These are phyloP conservation scores for Aptenodytes forsteri DNA, from an alignment of 2,113 vertebrate genomes.

Conservation along the genomic window DNA sequence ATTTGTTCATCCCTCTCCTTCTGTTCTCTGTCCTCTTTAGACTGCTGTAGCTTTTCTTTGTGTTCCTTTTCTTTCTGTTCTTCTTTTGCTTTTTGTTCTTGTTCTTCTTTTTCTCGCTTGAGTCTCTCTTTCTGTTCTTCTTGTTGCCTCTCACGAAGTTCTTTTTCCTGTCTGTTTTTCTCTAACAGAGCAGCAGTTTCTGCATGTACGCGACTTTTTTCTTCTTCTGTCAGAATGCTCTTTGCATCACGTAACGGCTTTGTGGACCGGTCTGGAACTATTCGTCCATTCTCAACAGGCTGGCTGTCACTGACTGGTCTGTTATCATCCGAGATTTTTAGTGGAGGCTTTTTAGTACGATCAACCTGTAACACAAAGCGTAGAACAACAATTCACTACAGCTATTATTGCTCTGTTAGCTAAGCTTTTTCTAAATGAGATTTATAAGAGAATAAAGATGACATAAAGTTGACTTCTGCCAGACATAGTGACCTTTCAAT, in stretches of 20 bases:
- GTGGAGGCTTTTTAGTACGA: slow-evolving; percentile 88
- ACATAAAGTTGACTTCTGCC: neutral
- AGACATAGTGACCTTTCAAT: neutral
- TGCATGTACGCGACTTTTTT: slow-evolving; percentile 79
- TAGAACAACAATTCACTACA: neutral
- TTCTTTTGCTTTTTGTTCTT: slow-evolving; percentile 69
- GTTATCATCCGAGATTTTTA: slow-evolving; percentile 71
- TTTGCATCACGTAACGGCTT: slow-evolving; percentile 75
- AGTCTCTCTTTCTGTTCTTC: slow-evolving; percentile 73
- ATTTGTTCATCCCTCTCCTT: slow-evolving; percentile 68
- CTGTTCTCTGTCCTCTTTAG: slow-evolving; percentile 73
- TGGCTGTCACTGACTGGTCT: slow-evolving; percentile 70
- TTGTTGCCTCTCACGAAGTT: slow-evolving; percentile 74
- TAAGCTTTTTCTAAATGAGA: neutral
- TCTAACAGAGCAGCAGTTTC: slow-evolving; percentile 78
- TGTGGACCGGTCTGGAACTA: slow-evolving; percentile 85
- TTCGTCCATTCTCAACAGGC: slow-evolving; percentile 69
- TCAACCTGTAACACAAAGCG: slow-evolving; percentile 82
- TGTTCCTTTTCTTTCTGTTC: slow-evolving; percentile 68
- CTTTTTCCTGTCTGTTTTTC: slow-evolving; percentile 82
- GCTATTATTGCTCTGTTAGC: neutral
- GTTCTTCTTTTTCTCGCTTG: slow-evolving; percentile 58
- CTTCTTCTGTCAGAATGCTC: slow-evolving; percentile 78
- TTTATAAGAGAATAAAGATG: neutral
- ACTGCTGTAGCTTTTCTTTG: slow-evolving; percentile 50